phyloP scores from a whole-genome alignment of 2,888 invertebrate genomes.

The Ennomos quercinarius region DNA sequence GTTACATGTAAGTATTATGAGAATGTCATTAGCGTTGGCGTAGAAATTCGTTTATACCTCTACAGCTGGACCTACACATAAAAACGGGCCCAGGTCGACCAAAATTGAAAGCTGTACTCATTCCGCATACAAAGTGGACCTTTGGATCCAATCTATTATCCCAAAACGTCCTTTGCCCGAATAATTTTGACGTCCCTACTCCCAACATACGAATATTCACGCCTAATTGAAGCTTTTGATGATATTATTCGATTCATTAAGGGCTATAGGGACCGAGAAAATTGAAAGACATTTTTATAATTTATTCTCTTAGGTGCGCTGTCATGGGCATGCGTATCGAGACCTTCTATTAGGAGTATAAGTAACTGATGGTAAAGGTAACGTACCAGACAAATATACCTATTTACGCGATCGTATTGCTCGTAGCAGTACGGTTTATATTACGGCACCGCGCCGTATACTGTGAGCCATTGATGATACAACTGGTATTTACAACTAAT shows the following conservation, averaged over 20 bases:
- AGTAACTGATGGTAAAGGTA: too few relatives aligned
- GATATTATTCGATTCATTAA: constrained; percentile 33
- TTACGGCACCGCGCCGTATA: too few relatives aligned
- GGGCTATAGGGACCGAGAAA: constrained; percentile 11
- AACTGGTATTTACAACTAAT: too few relatives aligned
- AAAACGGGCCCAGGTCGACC: constrained; percentile 16
- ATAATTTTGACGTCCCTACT: constrained; percentile 31
- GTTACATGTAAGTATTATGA: too few relatives aligned
- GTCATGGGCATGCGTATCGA: too few relatives aligned
- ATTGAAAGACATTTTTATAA: background rate
- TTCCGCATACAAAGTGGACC: constrained; percentile 37
- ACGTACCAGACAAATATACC: too few relatives aligned
- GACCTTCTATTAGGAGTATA: too few relatives aligned
- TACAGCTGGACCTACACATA: constrained; percentile 15
- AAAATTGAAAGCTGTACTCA: constrained; percentile 37
- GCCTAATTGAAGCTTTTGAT: constrained; percentile 39
- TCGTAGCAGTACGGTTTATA: too few relatives aligned
- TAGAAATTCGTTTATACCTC: constrained; percentile 9
- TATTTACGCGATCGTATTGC: too few relatives aligned
- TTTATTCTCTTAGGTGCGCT: too few relatives aligned
- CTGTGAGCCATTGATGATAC: too few relatives aligned
- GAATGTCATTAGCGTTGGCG: too few relatives aligned
- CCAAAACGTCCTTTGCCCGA: constrained; percentile 31
- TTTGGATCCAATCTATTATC: constrained; percentile 40
- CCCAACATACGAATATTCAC: constrained; percentile 26